Evolutionary conservation across 2,113 vertebrate genomes (phyloP).

Genomic region (Xyliphius kryptos): DNA sequence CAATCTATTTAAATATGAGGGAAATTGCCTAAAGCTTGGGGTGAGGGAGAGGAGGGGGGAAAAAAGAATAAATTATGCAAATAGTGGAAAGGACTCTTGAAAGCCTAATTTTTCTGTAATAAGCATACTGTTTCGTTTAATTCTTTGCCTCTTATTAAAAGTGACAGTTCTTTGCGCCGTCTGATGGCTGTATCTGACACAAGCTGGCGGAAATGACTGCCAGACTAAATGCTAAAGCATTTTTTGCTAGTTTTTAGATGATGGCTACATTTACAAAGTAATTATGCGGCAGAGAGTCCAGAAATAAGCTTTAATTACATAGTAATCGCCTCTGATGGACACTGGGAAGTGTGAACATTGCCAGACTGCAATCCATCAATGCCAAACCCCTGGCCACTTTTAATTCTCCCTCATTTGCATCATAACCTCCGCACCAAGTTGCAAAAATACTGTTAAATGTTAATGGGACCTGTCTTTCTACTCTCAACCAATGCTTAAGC

Average conservation of each 20-base stretch:
- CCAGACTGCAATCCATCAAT: slow-evolving; percentile 99
- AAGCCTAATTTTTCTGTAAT: slow-evolving; percentile 99
- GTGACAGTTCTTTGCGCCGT: slow-evolving; percentile 98
- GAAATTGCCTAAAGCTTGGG: slow-evolving; percentile 98
- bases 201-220: slow-evolving; percentile 88
- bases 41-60: slow-evolving; percentile 66
- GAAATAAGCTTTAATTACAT: slow-evolving; percentile 99
- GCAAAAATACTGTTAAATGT: slow-evolving; percentile 99
- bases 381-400: slow-evolving; percentile 99
- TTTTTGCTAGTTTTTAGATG: slow-evolving; percentile 98
- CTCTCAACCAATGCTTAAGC: slow-evolving; percentile 99
- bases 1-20: slow-evolving; percentile 99
- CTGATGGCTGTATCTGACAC: slow-evolving; percentile 99
- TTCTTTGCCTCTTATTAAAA: slow-evolving; percentile 99
- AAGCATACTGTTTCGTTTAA: slow-evolving; percentile 99
- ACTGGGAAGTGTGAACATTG: slow-evolving; percentile 97
- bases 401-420: slow-evolving; percentile 99
- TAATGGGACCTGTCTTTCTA: slow-evolving; percentile 99
- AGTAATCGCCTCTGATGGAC: slow-evolving; percentile 99
- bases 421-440: slow-evolving; percentile 99
- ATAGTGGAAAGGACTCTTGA: slow-evolving; percentile 98
- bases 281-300: slow-evolving; percentile 99
- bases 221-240: slow-evolving; percentile 95
- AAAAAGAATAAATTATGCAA: slow-evolving; percentile 99
- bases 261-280: slow-evolving; percentile 99